Conservation (phyloP, 1,140 invertebrate genomes). For the Lepidurus packardi region DNA sequence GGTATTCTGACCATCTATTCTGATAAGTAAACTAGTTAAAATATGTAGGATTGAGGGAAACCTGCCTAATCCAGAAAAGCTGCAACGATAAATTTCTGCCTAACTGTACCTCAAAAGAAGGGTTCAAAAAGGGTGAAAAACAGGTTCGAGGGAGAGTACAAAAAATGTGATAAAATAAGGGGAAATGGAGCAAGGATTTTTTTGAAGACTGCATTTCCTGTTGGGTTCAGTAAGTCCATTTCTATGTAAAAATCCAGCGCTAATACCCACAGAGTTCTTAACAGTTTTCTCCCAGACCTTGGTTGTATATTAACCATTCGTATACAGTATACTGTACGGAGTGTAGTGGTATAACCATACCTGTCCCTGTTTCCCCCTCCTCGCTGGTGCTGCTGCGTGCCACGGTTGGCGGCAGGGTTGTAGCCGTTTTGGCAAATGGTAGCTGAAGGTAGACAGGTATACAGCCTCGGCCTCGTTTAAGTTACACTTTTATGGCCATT, state of each 20-base stretch:
- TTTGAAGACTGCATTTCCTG: too few species aligned
- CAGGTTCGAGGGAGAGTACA: too few species aligned
- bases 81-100: too few species aligned
- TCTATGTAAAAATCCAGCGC: neutral
- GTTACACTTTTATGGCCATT: constrained; percentile 18
- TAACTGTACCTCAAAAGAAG: too few species aligned
- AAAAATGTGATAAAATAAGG: too few species aligned
- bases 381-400: neutral
- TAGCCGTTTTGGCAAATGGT: constrained; percentile 16
- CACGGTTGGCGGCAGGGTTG: constrained; percentile 4
- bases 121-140: too few species aligned
- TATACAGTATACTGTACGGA: neutral
- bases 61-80: too few species aligned
- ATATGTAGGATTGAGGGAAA: too few species aligned
- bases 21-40: too few species aligned
- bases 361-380: neutral
- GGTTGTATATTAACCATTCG: neutral
- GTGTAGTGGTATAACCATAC: neutral
- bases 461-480: constrained; percentile 17
- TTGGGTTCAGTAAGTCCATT: neutral
- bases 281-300: neutral
- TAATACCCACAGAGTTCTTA: neutral
- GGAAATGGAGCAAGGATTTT: too few species aligned
- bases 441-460: constrained; percentile 18
- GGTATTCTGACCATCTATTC: too few species aligned